Base-by-base conservation (phyloP, 2,797 vertebrate species). In the Chaetodon trifasciatus region DNA sequence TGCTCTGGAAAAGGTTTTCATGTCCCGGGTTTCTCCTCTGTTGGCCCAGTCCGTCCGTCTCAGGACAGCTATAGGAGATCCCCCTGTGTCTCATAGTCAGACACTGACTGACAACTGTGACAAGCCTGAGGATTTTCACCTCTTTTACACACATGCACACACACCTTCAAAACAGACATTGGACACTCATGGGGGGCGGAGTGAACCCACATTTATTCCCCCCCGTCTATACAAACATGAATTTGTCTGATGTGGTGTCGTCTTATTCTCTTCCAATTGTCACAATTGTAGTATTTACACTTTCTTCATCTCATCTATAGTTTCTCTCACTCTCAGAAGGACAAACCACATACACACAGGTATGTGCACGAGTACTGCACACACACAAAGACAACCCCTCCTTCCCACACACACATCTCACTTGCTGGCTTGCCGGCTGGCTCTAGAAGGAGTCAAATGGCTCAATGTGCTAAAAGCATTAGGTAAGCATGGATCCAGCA, bases 381-480 rank as follows among this genome's bases (percentile, higher is more conserved):
- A 62, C 78, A 74, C 28, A 50, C 47, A 69, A 42, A 77, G 55
- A 57, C 61, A 68, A 17, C 8, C 71, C 68, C 53, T 17, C 16
- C 42, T 12, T 55, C 21, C 58, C 53, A 19, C 60, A 68, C 47
- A 62, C 39, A 63, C 63, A 58, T 8, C 80, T 61, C 61, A 50
- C 82, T 80, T 42, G 52, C 81, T 74, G 73, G 53, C 76, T 76
- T 64, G 64, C 67, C 39, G 81, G 61, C 83, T 75, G 82, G 73
- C 92, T 95, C 91, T 84, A 91, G 89, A 92, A 93, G 86, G 91
- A 96, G 93, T 95, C 86, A 93, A 92, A 92, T 88, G 82, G 84
- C 92, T 89, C 94, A 95, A 94, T 95, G 86, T 96, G 95, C 94
- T 96, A 95, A 95, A 96, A 92, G 82, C 95, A 96, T 96, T 95